phyloP scores from a whole-genome alignment of 2,113 vertebrate species.

The Butastur rufipennis region DNA sequence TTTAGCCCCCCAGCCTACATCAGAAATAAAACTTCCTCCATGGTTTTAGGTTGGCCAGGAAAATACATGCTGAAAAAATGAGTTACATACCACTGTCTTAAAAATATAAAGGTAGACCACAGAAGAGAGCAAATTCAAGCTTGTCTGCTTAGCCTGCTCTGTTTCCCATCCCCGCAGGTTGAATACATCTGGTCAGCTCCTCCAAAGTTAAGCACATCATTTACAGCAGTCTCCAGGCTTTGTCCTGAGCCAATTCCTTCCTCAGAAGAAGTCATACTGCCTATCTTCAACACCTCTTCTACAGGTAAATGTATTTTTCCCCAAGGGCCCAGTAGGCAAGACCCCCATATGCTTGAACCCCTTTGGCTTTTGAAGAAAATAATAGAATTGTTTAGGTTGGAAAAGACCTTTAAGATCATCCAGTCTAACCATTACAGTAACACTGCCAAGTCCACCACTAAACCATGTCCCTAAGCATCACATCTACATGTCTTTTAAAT shows the following conservation, averaged over 20 bases:
- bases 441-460: not conserved
- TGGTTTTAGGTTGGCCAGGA: not conserved
- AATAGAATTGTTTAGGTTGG: not conserved
- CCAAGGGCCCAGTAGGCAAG: not conserved
- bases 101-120: not conserved
- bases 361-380: not conserved
- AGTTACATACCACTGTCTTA: not conserved
- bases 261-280: not conserved
- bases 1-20: not conserved
- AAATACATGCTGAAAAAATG: not conserved
- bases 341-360: not conserved
- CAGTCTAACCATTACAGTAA: not conserved
- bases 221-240: not conserved
- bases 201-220: not conserved
- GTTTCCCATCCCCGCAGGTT: not conserved
- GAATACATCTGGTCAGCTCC: not conserved
- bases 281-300: not conserved
- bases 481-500: not conserved
- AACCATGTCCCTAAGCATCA: not conserved
- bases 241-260: not conserved
- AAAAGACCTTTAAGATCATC: not conserved
- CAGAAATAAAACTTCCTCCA: not conserved
- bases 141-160: not conserved
- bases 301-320: not conserved
- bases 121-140: not conserved